Percentiles rank a stretch among this genome's conserved stretches.
These are phyloP conservation scores for Planococcus citri DNA, from an alignment of 1,140 invertebrate genomes.

Conservation along the genomic window DNA sequence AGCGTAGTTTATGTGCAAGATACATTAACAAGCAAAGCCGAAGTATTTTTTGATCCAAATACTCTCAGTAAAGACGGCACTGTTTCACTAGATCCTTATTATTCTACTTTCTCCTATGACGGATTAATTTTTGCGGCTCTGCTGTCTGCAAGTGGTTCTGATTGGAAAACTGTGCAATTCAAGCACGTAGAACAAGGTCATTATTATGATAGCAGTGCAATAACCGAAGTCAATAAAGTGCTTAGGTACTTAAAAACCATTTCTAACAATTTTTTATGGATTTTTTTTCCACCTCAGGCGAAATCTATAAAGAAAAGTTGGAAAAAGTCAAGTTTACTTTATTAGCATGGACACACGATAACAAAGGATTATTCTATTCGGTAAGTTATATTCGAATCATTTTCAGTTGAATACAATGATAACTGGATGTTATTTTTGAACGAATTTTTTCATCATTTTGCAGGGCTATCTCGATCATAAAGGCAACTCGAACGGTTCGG, in stretches of 20 bases:
- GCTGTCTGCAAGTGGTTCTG: slow-evolving; percentile 93
- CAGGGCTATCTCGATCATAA: slow-evolving; percentile 62
- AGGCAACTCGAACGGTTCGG: slow-evolving; percentile 75
- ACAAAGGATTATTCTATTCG: slow-evolving; percentile 90
- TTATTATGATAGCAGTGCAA: slow-evolving; percentile 20
- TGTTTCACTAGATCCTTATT: slow-evolving; percentile 67
- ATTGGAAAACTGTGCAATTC: slow-evolving; percentile 87
- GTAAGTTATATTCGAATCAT: too few relatives aligned
- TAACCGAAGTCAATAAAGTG: too few relatives aligned
- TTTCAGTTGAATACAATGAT: slow-evolving; percentile 31
- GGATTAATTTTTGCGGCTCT: slow-evolving; percentile 71
- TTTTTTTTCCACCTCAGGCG: slow-evolving; percentile 39
- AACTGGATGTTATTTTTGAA: not conserved
- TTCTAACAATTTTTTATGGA: not conserved
- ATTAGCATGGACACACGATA: slow-evolving; percentile 89
- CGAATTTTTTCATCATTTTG: slow-evolving; percentile 22
- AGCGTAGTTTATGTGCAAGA: slow-evolving; percentile 91
- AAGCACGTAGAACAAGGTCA: slow-evolving; percentile 59
- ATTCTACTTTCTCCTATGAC: slow-evolving; percentile 74
- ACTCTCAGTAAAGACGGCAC: slow-evolving; percentile 85
- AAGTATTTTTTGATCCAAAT: slow-evolving; percentile 94
- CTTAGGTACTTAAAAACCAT: too few relatives aligned
- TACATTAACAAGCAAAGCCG: slow-evolving; percentile 58
- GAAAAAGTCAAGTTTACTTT: slow-evolving; percentile 84
- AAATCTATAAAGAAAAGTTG: slow-evolving; percentile 78